Percentiles rank a stretch among this genome's conserved stretches.
Evolutionary conservation across 2,888 invertebrate species (phyloP).

Genomic region (Frankliniella intonsa): DNA sequence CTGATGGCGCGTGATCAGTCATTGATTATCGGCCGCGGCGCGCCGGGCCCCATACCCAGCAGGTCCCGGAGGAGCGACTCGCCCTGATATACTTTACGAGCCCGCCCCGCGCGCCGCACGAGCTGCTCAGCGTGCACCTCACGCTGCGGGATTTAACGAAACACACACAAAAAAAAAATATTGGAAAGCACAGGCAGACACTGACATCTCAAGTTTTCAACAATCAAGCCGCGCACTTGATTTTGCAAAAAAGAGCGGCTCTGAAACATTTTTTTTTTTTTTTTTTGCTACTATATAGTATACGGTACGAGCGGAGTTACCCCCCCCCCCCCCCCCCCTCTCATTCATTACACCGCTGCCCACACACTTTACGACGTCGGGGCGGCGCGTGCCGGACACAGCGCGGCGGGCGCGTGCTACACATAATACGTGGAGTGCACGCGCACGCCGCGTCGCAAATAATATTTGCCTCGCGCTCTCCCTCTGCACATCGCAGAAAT

Average conservation of each 20-base stretch:
- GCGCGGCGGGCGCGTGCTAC: background rate
- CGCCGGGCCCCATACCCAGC: background rate
- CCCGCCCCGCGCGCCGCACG: background rate
- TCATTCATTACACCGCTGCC: background rate
- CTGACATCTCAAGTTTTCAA: too few relatives aligned
- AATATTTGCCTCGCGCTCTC: background rate
- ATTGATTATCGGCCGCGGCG: slow-evolving; percentile 12
- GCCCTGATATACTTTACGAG: background rate
- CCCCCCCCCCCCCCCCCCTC: background rate
- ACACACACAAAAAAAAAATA: too few relatives aligned
- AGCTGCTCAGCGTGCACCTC: background rate
- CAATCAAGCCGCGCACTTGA: background rate
- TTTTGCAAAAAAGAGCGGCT: background rate
- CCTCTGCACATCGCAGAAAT: background rate
- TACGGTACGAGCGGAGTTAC: too few relatives aligned
- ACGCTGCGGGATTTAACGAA: too few relatives aligned
- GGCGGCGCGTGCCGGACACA: background rate
- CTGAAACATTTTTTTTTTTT: background rate
- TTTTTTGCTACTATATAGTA: too few relatives aligned
- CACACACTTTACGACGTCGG: background rate
- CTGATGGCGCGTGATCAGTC: background rate
- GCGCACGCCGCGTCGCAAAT: background rate
- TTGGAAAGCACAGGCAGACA: too few relatives aligned
- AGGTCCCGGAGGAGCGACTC: background rate
- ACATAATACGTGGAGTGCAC: background rate